Evolutionary conservation across 2,888 invertebrate species (phyloP), one percentile per base, ranked within the genome.

Genomic region (Sisyra nigra): DNA sequence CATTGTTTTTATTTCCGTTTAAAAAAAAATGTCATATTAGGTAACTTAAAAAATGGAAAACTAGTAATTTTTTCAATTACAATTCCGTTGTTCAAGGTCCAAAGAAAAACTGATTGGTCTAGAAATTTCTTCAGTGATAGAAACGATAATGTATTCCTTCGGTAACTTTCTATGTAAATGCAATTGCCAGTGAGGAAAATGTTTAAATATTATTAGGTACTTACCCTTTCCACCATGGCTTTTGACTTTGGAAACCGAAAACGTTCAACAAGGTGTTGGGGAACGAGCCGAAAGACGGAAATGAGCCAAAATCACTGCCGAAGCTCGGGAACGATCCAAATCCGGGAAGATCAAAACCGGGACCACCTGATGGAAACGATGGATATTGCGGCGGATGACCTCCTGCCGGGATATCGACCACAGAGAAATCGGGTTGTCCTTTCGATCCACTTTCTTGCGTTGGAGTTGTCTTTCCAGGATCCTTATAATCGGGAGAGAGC

Each of bases 201-300:
- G n/a, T n/a, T n/a, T 24, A 24, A 24, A 24, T 5, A 24, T 24
- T 7, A 32, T 29, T 8, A 11, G 18, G 13, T 3, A 54, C 62
- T 60, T 54, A 67, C 68, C 66, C 66, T 54, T 65, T 62, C 65
- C 66, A 68, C 67, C 67, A 67, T 7, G 62, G 61, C 41, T 55
- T 54, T 9, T 49, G 49, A 24, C 7, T 24, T 24, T 24, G 24
- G 24, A 24, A 50, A 44, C 55, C 56, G 34, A 57, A 57, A 35
- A 59, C 47, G n/a, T 55, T 54, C 29, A 54, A 9, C 7, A 24
- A 24, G 5, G 24, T 5, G 7, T 24, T 24, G 3, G 24, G 24
- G 7, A 24, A 24, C 7, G 24, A 24, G 7, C 24, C 24, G 7
- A 24, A 24, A 7, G 24, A 24, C 5, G 24, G 24, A 24, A 24